A percentile compares a stretch with the other conserved stretches of the same genome.
These are phyloP conservation scores for Papilio dardanus DNA, from an alignment of 1,140 invertebrate genomes.

Conservation along the genomic window DNA sequence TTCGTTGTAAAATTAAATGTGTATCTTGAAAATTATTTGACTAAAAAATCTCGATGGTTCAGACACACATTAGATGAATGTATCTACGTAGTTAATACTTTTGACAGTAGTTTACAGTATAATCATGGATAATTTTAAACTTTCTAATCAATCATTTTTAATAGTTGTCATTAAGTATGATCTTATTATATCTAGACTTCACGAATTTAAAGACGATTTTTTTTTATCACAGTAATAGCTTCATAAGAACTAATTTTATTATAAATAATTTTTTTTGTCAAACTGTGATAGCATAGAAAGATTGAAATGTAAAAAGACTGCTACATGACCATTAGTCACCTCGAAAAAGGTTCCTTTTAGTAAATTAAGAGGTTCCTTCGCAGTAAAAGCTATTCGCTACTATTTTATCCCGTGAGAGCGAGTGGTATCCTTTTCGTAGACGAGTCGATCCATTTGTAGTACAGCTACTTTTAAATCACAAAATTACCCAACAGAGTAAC, in stretches of 20 bases:
- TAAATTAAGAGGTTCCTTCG: constrained; percentile 11
- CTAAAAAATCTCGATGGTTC: background rate
- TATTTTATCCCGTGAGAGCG: constrained; percentile 20
- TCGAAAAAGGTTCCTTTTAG: background rate
- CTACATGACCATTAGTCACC: background rate
- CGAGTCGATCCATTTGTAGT: constrained; percentile 1
- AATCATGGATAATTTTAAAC: no score
- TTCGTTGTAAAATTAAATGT: background rate
- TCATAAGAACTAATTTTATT: no score
- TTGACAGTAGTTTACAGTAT: no score
- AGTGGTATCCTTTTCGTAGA: background rate
- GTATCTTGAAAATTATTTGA: background rate
- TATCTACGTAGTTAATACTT: no score
- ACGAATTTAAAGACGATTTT: no score
- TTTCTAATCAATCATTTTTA: no score
- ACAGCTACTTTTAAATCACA: constrained; percentile 1
- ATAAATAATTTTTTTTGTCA: no score
- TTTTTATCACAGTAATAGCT: no score
- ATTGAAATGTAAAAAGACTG: background rate
- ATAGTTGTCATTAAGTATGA: no score
- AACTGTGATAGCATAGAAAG: background rate
- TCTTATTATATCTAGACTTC: no score
- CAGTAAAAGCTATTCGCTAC: constrained; percentile 20
- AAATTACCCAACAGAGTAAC: background rate
- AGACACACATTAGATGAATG: no score